These are phyloP conservation scores for Neogale vison DNA, from an alignment of 2,113 vertebrate genomes.

Conservation along the genomic window DNA sequence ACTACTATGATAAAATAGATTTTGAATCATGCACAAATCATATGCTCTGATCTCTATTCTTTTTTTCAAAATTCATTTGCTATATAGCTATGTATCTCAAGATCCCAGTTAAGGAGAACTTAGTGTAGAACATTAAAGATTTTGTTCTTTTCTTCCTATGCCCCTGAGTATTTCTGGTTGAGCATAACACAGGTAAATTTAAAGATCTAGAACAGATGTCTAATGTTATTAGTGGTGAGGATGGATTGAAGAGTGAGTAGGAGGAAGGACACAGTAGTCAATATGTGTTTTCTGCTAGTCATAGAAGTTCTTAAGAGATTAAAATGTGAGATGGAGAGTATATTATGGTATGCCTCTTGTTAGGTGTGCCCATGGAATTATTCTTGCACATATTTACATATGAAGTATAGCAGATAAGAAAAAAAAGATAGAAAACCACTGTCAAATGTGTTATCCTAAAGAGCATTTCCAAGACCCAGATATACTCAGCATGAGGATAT, in stretches of 20 bases:
- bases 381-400: background rate
- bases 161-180: background rate
- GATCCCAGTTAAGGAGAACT: background rate
- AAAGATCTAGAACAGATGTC: background rate
- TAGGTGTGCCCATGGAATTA: background rate
- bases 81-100: background rate
- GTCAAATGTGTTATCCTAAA: background rate
- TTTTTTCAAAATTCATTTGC: background rate
- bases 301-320: background rate
- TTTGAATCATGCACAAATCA: background rate
- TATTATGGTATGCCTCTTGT: background rate
- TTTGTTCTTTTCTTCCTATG: background rate
- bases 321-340: background rate
- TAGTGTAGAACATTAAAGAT: background rate
- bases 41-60: background rate
- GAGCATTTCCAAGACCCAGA: background rate
- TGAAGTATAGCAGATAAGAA: background rate
- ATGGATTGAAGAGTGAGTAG: background rate
- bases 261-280: background rate
- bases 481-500: background rate
- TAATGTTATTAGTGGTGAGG: background rate
- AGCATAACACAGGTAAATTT: background rate
- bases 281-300: background rate
- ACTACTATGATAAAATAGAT: background rate
- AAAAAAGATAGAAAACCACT: background rate